Evolutionary conservation across 2,797 vertebrate species (phyloP).

Genomic region (Amblyraja radiata): DNA sequence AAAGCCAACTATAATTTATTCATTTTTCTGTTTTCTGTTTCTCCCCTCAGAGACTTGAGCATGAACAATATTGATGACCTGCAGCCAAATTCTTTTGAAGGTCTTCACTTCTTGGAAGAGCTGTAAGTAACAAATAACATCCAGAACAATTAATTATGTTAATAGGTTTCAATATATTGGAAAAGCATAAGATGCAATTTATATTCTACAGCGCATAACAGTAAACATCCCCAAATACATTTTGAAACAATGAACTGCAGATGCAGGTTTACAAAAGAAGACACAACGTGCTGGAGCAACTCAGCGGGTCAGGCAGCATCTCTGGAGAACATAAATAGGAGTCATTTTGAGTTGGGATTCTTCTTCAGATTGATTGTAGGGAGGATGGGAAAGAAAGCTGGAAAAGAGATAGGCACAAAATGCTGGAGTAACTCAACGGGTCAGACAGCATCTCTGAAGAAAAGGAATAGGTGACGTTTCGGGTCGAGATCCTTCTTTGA

Average conservation of each 20-base stretch:
- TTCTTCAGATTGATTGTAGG: no score
- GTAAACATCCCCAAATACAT: neutral
- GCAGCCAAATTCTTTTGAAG: conserved; percentile 66
- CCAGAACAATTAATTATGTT: neutral
- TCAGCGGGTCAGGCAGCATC: no score
- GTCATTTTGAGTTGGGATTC: no score
- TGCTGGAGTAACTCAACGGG: no score
- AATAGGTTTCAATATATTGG: neutral
- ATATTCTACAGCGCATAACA: neutral
- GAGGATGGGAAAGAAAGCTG: no score
- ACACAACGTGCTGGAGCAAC: no score
- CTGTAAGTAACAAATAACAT: conserved; percentile 71
- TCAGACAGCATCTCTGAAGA: no score
- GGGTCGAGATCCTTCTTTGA: no score
- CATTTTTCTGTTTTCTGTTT: neutral
- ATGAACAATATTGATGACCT: conserved; percentile 93
- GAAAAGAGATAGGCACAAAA: no score
- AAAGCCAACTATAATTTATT: neutral
- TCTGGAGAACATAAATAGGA: no score
- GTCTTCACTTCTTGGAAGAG: conserved; percentile 82
- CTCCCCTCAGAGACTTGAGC: conserved; percentile 72
- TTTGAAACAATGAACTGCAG: neutral
- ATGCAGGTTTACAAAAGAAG: no score
- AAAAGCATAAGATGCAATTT: neutral
- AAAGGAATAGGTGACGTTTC: no score